Evolutionary conservation across 1,140 invertebrate species (phyloP).

Genomic region (Mamestra configurata): DNA sequence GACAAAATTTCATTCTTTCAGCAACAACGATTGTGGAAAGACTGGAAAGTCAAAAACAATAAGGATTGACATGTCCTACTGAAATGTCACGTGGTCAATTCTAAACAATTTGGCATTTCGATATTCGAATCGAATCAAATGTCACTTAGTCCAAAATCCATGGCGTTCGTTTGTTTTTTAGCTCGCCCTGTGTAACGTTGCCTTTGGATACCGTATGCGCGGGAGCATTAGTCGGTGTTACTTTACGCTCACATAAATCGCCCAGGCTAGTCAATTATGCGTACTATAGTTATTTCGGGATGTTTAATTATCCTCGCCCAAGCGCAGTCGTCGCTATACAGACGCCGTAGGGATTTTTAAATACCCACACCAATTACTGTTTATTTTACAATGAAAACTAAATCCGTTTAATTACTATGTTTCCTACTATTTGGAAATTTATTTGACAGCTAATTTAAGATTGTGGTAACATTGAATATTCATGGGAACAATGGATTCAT

Average conservation of each 20-base stretch:
- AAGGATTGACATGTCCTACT: too few relatives aligned
- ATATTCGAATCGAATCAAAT: too few relatives aligned
- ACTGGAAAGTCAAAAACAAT: too few relatives aligned
- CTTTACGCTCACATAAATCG: slow-evolving; percentile 68
- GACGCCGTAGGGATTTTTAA: slow-evolving; percentile 56
- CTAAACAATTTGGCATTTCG: too few relatives aligned
- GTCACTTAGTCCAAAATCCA: too few relatives aligned
- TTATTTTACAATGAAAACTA: slow-evolving; percentile 54
- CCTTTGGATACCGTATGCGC: slow-evolving; percentile 8
- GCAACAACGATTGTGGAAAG: too few relatives aligned
- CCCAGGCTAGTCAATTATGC: slow-evolving; percentile 69
- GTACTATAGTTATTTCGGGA: slow-evolving; percentile 74
- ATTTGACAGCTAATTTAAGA: slow-evolving; percentile 50
- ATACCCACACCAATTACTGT: slow-evolving; percentile 53
- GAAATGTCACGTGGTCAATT: too few relatives aligned
- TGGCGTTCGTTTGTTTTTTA: too few relatives aligned
- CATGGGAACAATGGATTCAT: slow-evolving; percentile 42
- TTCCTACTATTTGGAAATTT: slow-evolving; percentile 46
- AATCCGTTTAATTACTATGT: slow-evolving; percentile 51
- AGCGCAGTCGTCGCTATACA: slow-evolving; percentile 60
- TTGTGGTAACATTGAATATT: slow-evolving; percentile 18
- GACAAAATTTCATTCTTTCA: too few relatives aligned
- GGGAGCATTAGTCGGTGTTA: slow-evolving; percentile 41
- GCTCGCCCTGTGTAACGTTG: too few relatives aligned
- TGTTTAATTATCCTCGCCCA: slow-evolving; percentile 75